Evolutionary conservation across 1,140 invertebrate species (phyloP).

Genomic region (Drosophila trapezifrons): DNA sequence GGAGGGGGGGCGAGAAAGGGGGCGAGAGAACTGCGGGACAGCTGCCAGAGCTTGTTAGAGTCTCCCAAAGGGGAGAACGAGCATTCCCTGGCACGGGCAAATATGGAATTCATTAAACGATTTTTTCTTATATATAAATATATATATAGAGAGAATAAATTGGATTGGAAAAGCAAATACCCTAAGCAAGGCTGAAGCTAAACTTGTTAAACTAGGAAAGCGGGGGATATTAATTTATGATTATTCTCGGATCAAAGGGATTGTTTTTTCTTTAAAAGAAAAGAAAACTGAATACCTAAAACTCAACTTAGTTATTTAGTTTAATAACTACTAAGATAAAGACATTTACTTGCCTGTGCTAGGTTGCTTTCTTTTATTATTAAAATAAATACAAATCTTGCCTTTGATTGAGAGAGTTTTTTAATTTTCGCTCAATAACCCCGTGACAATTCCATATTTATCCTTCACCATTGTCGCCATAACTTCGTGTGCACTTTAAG

Average conservation of each 20-base stretch:
- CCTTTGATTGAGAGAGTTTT: background rate
- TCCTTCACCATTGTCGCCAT: conserved; percentile 52
- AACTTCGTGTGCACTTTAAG: conserved; percentile 61
- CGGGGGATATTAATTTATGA: background rate
- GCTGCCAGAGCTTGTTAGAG: conserved; percentile 74
- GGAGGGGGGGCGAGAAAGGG: background rate
- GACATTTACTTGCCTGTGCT: no score
- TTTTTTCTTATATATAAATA: conserved; percentile 14
- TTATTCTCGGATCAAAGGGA: background rate
- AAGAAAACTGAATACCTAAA: no score
- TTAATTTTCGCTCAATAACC: background rate
- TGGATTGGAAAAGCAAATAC: conserved; percentile 29
- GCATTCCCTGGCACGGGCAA: conserved; percentile 16
- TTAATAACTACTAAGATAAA: no score
- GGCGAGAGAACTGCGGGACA: conserved; percentile 55
- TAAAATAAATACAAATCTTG: background rate
- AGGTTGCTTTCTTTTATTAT: background rate
- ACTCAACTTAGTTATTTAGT: no score
- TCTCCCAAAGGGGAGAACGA: conserved; percentile 24
- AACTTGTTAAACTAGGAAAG: conserved; percentile 1
- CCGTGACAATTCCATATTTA: conserved; percentile 55
- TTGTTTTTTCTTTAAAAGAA: no score
- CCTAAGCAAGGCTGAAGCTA: background rate
- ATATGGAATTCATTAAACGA: conserved; percentile 45
- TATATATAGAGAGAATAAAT: conserved; percentile 30